Evolutionary conservation across 2,888 invertebrate species (phyloP), one percentile per base, ranked within the genome.

Genomic region (Ormyrus nitidulus): DNA sequence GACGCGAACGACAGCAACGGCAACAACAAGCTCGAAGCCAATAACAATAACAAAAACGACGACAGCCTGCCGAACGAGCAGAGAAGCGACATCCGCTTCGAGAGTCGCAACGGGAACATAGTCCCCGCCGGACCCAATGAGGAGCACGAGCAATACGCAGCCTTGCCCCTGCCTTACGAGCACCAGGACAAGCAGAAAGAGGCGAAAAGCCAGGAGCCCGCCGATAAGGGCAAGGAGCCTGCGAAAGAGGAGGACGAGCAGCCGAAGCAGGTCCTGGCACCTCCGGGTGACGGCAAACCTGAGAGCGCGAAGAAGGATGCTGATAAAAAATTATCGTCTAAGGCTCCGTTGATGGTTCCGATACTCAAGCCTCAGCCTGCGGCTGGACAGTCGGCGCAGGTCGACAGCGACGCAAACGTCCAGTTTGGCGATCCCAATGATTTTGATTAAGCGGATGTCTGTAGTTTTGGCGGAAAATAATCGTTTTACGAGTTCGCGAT

Each of bases 101-200:
- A 86, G 46, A 86, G 83, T 74, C 82, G 81, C 48, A 82, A 85
- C 70, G 87, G 86, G 34, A 86, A 86, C 68, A 86, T 88, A 53
- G 87, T 87, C 0, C 88, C 88, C 0, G 86, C 85, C 2, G 89
- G 87, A 2, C 85, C 85, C 5, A 86, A 85, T n/a, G 88, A 87
- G 19, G 44, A 48, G 6, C 46, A 11, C 10, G 34, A 54, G 46
- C 68, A 68, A 61, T 62, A 76, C 19, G 70, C 79, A 8, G 51
- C n/a, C 11, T 69, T 86, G 74, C 87, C 86, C 0, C 70, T 85
- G 48, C 85, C 86, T 0, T 86, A 86, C 76, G 73, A 79, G 5
- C 65, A 81, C 64, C 51, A 62, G 13, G 72, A 59, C 49, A 61
- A 54, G 56, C 79, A 58, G 34, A 34, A 34, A 34, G 34, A 34